Conservation (phyloP, 1,140 invertebrate species). For the Drosophila busckii region DNA sequence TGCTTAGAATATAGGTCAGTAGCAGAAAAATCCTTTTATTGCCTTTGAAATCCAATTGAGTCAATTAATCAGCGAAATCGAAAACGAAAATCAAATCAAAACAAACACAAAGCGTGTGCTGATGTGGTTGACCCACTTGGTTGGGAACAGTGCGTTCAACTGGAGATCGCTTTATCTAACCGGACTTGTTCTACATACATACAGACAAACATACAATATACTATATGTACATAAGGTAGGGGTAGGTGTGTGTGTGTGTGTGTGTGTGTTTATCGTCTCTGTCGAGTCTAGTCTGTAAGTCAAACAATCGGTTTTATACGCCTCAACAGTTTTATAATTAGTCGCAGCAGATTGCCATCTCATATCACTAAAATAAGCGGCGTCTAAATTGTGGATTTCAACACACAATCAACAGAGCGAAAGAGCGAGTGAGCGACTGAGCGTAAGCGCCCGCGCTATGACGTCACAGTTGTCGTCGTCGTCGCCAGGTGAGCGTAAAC, state of each 20-base stretch:
- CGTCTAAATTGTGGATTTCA: too few species aligned
- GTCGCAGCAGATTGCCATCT: conserved; percentile 12
- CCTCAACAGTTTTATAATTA: conserved; percentile 7
- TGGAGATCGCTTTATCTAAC: not conserved
- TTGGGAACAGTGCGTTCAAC: conserved; percentile 1
- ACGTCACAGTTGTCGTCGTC: too few species aligned
- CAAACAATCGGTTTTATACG: conserved; percentile 4
- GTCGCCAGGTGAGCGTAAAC: too few species aligned
- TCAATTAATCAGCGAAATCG: conserved; percentile 37
- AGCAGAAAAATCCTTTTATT: conserved; percentile 49
- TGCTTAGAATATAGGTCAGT: conserved; percentile 30
- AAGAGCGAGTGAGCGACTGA: too few species aligned
- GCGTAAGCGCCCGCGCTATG: too few species aligned
- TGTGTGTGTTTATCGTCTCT: not conserved
- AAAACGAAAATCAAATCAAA: conserved; percentile 22
- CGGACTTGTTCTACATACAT: not conserved
- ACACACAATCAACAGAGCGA: too few species aligned
- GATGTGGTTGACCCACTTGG: conserved; percentile 18
- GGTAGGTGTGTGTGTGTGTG: not conserved
- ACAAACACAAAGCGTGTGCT: not conserved
- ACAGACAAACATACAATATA: too few species aligned
- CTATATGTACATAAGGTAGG: too few species aligned
- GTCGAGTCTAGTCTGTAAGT: not conserved
- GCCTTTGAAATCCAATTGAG: conserved; percentile 55
- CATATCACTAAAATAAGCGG: conserved; percentile 17